Evolutionary conservation across 1,140 invertebrate species (phyloP).

Genomic region (Thrips palmi): DNA sequence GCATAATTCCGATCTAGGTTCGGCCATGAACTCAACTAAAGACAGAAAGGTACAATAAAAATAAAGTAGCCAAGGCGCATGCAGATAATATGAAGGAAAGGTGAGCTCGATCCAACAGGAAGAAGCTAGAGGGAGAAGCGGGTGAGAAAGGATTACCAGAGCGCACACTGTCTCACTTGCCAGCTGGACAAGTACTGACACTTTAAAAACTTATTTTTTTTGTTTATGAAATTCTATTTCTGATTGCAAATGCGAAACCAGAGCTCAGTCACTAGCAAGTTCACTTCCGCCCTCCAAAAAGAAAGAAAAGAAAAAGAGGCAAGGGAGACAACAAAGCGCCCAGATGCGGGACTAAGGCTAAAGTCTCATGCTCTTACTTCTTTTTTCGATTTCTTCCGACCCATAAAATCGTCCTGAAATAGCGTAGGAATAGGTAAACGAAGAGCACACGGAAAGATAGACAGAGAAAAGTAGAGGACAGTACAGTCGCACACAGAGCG

Average conservation of each 20-base stretch:
- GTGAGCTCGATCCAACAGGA: too few relatives aligned
- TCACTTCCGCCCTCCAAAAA: too few relatives aligned
- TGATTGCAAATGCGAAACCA: too few relatives aligned
- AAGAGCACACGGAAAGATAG: constrained; percentile 27
- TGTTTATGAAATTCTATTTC: too few relatives aligned
- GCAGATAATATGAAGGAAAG: not conserved
- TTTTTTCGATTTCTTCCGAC: constrained; percentile 91
- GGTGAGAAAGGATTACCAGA: too few relatives aligned
- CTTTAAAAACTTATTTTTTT: too few relatives aligned
- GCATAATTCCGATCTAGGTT: not conserved
- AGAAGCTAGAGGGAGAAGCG: too few relatives aligned
- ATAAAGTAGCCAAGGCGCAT: not conserved
- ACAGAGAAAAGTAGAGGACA: constrained; percentile 20
- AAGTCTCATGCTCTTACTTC: constrained; percentile 66
- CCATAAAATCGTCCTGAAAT: constrained; percentile 67
- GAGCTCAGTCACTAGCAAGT: too few relatives aligned
- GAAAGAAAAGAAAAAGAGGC: not conserved
- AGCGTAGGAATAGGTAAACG: constrained; percentile 25
- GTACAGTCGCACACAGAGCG: constrained; percentile 5
- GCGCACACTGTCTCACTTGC: too few relatives aligned
- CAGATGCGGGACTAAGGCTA: constrained; percentile 9
- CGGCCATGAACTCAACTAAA: constrained; percentile 8
- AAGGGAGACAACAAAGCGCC: not conserved
- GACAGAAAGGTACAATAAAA: not conserved
- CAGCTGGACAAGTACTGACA: too few relatives aligned